phyloP scores from a whole-genome alignment of 2,888 invertebrate genomes.

The Kryphioiulus occultus region DNA sequence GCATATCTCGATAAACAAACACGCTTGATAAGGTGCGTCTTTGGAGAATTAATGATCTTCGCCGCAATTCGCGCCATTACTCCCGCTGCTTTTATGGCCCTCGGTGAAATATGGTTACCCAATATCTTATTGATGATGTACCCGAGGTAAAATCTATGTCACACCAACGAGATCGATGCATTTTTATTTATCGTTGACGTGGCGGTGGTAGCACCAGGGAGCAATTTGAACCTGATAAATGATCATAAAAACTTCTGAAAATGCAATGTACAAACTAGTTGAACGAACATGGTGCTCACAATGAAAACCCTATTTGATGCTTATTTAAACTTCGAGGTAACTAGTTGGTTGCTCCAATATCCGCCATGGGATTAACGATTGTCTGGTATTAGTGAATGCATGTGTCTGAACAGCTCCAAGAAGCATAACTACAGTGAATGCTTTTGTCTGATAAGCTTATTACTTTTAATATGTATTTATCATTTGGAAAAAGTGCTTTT shows the following conservation, averaged over 20 bases:
- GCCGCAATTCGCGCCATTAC: constrained; percentile 5
- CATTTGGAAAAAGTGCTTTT: too few species aligned
- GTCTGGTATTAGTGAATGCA: too few species aligned
- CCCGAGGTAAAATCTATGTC: not conserved
- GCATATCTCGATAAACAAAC: not conserved
- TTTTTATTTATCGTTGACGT: not conserved
- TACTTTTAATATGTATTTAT: too few species aligned
- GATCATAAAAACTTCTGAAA: not conserved
- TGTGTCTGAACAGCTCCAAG: too few species aligned
- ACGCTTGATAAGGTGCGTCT: constrained; percentile 5
- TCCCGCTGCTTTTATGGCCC: not conserved
- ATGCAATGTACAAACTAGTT: not conserved
- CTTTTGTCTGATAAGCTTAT: too few species aligned
- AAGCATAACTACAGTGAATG: too few species aligned
- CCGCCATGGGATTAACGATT: not conserved
- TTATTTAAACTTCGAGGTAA: not conserved
- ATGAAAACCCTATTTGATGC: not conserved
- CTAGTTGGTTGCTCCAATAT: not conserved
- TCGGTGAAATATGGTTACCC: not conserved
- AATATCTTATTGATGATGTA: not conserved
- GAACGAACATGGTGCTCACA: not conserved
- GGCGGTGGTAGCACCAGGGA: not conserved
- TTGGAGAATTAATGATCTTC: not conserved
- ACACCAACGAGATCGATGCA: not conserved
- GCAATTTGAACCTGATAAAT: not conserved